Evolutionary conservation across 2,888 invertebrate species (phyloP), one percentile per base, ranked within the genome.

Genomic region (Tetramorium bicarinatum): DNA sequence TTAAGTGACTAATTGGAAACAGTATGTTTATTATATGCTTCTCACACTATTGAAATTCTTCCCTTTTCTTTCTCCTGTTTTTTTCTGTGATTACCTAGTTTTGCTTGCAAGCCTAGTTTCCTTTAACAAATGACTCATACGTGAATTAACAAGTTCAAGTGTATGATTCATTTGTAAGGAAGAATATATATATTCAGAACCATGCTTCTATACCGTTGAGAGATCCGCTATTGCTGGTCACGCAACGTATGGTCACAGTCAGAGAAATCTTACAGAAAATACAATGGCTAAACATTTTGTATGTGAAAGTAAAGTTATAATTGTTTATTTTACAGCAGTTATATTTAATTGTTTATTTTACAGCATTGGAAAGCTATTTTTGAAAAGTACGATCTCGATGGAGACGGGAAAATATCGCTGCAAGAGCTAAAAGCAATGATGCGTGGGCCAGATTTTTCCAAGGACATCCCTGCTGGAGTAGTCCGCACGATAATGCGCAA

Each of bases 401-500:
- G 96, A 83, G 97, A 97, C 95, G 97, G 97, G 0, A 95, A 95
- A 86, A 96, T 98, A 91, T 96, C 96, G 3, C 95, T 97, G 92
- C 95, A 95, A 34, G 97, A 98, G 92, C 95, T 98, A 4, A 96
- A 96, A 93, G 95, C 93, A 38, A 96, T 97, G 93, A 96, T 97
- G 87, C 95, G 96, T 47, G 96, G 96, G 1, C 91, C 96, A 86
- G 96, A 96, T 69, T 96, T 96, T 93, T 96, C 96, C 71, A 96
- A 96, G 86, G 97, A 97, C 87, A 96, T 98, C 61, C 97, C 97
- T 0, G 95, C 96, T 56, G 95, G 96, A 84, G 96, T 97, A 49
- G 96, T 97, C 6, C 95, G 96, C 76, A 96, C 96, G 93, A 97
- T 98, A 88, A 96, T 97, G 95, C 94, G 94, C 7, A 95, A 96